phyloP scores from a whole-genome alignment of 1,140 invertebrate genomes.

The Apis cerana region DNA sequence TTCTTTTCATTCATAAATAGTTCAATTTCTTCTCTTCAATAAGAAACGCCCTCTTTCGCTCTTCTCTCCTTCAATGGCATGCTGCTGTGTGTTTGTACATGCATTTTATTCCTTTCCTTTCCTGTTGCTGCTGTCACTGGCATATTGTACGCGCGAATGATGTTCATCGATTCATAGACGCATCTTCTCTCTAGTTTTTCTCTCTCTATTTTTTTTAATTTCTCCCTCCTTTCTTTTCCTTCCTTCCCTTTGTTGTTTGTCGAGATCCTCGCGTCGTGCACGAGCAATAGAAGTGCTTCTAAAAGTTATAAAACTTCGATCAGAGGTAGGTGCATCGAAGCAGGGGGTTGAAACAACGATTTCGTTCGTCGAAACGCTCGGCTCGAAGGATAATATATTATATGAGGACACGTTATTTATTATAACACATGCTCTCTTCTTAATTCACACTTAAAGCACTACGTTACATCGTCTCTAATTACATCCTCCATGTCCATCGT shows the following conservation, averaged over 20 bases:
- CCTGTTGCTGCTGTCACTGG: not conserved
- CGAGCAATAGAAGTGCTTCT: not conserved
- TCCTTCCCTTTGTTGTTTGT: too few relatives aligned
- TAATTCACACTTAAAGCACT: slow-evolving; percentile 12
- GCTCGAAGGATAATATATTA: too few relatives aligned
- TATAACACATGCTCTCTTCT: not conserved
- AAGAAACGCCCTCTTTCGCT: not conserved
- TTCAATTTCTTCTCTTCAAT: not conserved
- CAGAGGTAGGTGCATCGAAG: not conserved
- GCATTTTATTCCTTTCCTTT: not conserved
- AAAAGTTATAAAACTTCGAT: not conserved
- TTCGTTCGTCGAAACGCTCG: not conserved
- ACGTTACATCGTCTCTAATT: not conserved
- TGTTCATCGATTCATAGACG: not conserved
- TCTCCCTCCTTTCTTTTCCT: too few relatives aligned
- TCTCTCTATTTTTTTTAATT: not conserved
- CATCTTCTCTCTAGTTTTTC: not conserved
- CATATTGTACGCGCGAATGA: not conserved
- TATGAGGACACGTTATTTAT: not conserved
- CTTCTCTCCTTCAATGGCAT: too few relatives aligned
- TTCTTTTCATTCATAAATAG: slow-evolving; percentile 2
- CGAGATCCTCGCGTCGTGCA: not conserved
- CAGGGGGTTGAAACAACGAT: not conserved
- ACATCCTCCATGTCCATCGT: not conserved
- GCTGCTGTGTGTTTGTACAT: not conserved